Conservation (phyloP, 1,140 invertebrate species). For the Hirudo medicinalis region DNA sequence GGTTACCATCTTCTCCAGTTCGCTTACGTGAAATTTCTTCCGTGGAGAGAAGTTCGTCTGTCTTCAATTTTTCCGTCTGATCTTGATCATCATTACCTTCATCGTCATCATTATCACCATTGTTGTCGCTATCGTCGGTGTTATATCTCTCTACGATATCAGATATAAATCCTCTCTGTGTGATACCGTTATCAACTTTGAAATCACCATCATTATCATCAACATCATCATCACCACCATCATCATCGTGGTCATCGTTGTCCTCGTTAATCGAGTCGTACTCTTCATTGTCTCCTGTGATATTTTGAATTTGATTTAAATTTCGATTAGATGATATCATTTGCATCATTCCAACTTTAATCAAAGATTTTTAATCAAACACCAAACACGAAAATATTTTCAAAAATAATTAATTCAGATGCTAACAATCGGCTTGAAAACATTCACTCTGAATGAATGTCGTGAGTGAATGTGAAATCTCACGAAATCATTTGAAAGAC, state of each 20-base stretch:
- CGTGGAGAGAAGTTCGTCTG: not conserved
- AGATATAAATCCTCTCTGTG: not conserved
- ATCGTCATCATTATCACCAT: not conserved
- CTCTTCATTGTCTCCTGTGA: not conserved
- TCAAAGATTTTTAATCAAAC: too few species aligned
- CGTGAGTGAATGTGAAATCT: too few species aligned
- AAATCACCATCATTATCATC: not conserved
- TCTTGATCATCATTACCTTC: not conserved
- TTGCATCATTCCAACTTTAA: too few species aligned
- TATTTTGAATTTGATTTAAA: too few species aligned
- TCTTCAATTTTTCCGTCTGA: not conserved
- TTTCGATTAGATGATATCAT: too few species aligned
- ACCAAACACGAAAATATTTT: too few species aligned
- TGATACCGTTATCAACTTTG: not conserved
- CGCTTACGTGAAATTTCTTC: too few species aligned
- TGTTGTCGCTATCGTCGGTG: not conserved
- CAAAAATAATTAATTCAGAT: too few species aligned
- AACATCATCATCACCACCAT: not conserved
- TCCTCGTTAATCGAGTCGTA: not conserved
- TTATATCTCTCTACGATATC: not conserved
- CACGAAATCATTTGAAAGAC: too few species aligned
- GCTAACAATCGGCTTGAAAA: too few species aligned
- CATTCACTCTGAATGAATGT: too few species aligned
- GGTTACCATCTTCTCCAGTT: too few species aligned
- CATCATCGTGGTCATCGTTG: not conserved